These are phyloP conservation scores for Laticauda laticaudata DNA, from an alignment of 2,113 vertebrate genomes.

Conservation along the genomic window DNA sequence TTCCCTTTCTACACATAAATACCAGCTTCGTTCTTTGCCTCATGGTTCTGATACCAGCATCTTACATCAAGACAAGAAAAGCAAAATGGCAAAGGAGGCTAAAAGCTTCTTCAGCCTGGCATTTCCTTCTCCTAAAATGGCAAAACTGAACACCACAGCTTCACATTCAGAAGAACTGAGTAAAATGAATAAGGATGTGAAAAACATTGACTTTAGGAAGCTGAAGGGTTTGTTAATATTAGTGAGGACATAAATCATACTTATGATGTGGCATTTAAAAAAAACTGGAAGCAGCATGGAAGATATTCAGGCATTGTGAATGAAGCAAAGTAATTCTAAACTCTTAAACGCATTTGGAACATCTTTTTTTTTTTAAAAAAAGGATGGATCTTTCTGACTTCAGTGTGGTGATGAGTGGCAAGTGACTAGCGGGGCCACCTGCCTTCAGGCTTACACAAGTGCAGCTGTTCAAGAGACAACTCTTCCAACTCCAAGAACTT, in stretches of 20 bases:
- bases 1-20: conserved; percentile 52
- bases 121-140: conserved; percentile 47
- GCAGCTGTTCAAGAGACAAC: conserved; percentile 93
- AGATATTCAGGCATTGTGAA: conserved; percentile 55
- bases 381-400: conserved; percentile 56
- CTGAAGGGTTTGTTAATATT: conserved; percentile 1
- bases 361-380: conserved; percentile 21
- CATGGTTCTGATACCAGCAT: conserved; percentile 39
- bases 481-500: conserved; percentile 81
- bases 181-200: not conserved
- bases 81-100: conserved; percentile 61
- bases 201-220: conserved; percentile 1
- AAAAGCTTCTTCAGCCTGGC: conserved; percentile 47
- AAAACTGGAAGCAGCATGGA: conserved; percentile 41
- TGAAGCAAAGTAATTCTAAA: conserved; percentile 50
- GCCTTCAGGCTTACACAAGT: conserved; percentile 74
- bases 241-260: conserved; percentile 45
- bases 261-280: conserved; percentile 58
- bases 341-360: not conserved
- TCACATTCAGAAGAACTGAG: conserved; percentile 34
- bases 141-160: not conserved
- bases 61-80: conserved; percentile 51
- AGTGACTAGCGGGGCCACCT: conserved; percentile 81
- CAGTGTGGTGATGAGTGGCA: conserved; percentile 75
- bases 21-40: conserved; percentile 49